Base-by-base conservation (phyloP, 2,888 invertebrate species). In the Sphaerophoria rueppellii region DNA sequence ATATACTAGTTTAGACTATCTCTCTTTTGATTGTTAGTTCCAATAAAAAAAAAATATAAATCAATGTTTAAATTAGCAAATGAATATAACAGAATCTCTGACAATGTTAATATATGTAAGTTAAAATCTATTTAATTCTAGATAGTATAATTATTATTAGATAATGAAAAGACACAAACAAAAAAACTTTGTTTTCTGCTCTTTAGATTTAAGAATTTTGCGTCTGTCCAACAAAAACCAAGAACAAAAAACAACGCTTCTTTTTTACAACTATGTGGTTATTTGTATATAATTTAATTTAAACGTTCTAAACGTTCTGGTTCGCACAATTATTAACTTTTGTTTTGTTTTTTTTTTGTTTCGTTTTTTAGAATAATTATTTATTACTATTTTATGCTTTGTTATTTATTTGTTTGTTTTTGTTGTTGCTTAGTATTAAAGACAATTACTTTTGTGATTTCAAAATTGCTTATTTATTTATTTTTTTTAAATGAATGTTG, bases 21-120 rank as follows among this genome's bases (percentile, higher is more conserved):
- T 81, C 63, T 80, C 73, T 76, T 81, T 85, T 83, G 72, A 85
- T 85, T 85, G 76, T 85, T 85, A 80, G 85, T 60, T 75, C 75
- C 75, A 67, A 67, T 63, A 52, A 46, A 50, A 69, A 61, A 43
- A 34, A 58, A 32, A 58, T 37, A 52, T 75, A 50, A 46, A 70
- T 74, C 54, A 48, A 63, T 76, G 76, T 81, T 81, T 61, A 76
- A n/a, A 58, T 37, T 40, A 58, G 9, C 16, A 11, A 58, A 60
- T 40, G 43, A 11, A 40, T 60, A 75, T 16, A 61, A 74, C 48
- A 54, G n/a, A 46, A 55, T 70, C 74, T 74, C 78, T 74, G 78
- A 16, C 50, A 82, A 73, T 72, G 63, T 61, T 75, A 50, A 71
- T 60, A 83, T 57, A 46, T 61, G 52, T 48, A 73, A 63, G 55